Evolutionary conservation across 2,888 invertebrate species (phyloP).

Genomic region (Nomada fucata): DNA sequence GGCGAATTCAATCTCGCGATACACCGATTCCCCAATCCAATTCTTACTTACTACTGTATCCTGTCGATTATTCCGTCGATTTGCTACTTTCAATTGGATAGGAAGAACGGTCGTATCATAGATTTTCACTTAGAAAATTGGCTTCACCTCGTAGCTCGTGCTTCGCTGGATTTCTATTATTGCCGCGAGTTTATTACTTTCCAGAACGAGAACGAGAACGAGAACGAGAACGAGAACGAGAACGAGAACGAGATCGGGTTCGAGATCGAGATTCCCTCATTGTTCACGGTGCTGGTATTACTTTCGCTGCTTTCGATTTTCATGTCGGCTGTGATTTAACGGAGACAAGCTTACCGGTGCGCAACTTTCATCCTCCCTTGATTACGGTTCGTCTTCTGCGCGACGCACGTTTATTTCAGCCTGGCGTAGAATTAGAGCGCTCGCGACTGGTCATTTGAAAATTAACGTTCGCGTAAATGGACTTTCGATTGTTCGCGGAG

Average conservation of each 20-base stretch:
- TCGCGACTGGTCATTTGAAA: neutral
- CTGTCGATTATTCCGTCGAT: neutral
- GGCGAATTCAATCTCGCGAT: neutral
- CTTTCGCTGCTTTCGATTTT: slow-evolving; percentile 71
- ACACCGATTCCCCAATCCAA: neutral
- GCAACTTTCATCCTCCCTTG: slow-evolving; percentile 62
- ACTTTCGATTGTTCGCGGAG: neutral
- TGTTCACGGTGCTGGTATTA: slow-evolving; percentile 57
- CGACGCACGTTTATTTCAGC: slow-evolving; percentile 17
- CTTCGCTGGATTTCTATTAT: neutral
- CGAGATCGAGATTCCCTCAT: slow-evolving; percentile 56
- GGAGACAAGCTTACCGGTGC: slow-evolving; percentile 32
- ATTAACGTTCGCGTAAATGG: too few species aligned
- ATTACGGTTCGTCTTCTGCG: slow-evolving; percentile 45
- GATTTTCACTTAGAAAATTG: slow-evolving; percentile 28
- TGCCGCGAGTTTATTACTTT: slow-evolving; percentile 39
- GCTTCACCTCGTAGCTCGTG: neutral
- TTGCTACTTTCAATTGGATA: neutral
- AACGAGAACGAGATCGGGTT: slow-evolving; percentile 14
- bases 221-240: slow-evolving; percentile 40
- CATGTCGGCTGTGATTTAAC: slow-evolving; percentile 61
- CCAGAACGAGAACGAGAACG: slow-evolving; percentile 48
- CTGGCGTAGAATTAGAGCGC: slow-evolving; percentile 9
- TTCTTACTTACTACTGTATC: neutral
- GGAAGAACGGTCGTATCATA: too few species aligned